Evolutionary conservation across 2,113 vertebrate genomes (phyloP).

Genomic region (Crotalus horridus): DNA sequence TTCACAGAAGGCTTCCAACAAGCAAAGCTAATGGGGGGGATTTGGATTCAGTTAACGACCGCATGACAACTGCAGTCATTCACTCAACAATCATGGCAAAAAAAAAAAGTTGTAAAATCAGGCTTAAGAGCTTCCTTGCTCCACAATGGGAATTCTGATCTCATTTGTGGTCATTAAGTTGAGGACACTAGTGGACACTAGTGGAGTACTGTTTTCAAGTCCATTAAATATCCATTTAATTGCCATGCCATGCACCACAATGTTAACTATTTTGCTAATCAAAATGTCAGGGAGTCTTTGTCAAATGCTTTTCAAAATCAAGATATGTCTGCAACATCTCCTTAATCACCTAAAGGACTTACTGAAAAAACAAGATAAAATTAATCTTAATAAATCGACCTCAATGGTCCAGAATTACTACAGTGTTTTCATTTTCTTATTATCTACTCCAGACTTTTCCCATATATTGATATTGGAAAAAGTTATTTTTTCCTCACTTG

Average conservation of each 20-base stretch:
- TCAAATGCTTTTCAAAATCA: background rate
- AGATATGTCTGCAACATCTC: background rate
- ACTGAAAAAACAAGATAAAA: background rate
- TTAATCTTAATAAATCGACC: background rate
- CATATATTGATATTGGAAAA: background rate
- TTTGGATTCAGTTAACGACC: too few species aligned
- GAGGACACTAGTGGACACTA: background rate
- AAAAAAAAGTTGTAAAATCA: too few species aligned
- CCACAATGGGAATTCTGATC: too few species aligned
- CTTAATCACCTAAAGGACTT: background rate
- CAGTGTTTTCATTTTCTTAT: background rate
- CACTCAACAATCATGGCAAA: too few species aligned
- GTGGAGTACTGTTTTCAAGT: background rate
- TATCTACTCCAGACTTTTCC: background rate
- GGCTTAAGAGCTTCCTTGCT: too few species aligned
- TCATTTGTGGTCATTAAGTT: too few species aligned
- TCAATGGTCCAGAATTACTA: background rate
- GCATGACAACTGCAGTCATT: too few species aligned
- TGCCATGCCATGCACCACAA: background rate
- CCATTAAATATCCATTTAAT: background rate
- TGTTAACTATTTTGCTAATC: background rate
- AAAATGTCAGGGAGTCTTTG: background rate
- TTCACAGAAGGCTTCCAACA: too few species aligned
- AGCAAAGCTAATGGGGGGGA: too few species aligned
- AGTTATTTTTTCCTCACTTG: background rate